A percentile compares a stretch with the other conserved stretches of the same genome.
Conservation (phyloP, 2,113 vertebrate genomes). For the Corvus hawaiiensis region DNA sequence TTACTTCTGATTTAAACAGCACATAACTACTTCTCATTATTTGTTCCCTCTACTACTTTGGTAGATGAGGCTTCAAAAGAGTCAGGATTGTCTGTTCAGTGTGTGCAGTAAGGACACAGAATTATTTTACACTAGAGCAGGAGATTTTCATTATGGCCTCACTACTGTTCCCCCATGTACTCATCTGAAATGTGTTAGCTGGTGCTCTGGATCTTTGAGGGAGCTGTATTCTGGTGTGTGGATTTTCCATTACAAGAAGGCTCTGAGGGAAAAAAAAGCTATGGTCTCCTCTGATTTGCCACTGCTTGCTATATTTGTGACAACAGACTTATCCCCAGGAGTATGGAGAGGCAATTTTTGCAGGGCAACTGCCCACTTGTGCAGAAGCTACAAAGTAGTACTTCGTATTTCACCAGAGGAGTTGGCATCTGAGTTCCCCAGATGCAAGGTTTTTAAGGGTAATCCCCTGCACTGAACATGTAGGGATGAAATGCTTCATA, state of each 20-base stretch:
- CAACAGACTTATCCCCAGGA: neutral
- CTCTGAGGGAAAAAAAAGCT: fast-evolving
- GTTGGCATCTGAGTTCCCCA: neutral
- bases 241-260: neutral
- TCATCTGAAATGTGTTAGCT: neutral
- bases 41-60: neutral
- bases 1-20: neutral
- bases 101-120: neutral
- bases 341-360: neutral
- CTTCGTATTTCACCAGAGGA: neutral
- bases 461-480: neutral
- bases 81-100: neutral
- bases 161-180: neutral
- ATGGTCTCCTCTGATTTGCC: neutral
- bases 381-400: neutral
- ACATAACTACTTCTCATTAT: neutral
- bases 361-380: neutral
- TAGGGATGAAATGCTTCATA: neutral
- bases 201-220: neutral
- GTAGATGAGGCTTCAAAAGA: neutral
- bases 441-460: neutral
- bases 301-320: neutral
- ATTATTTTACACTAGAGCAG: neutral
- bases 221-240: neutral
- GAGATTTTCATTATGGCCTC: neutral